Evolutionary conservation across 37 sponge, comb jelly and placozoan genomes (phyloP).

Genomic region (Beroe forskalii): DNA sequence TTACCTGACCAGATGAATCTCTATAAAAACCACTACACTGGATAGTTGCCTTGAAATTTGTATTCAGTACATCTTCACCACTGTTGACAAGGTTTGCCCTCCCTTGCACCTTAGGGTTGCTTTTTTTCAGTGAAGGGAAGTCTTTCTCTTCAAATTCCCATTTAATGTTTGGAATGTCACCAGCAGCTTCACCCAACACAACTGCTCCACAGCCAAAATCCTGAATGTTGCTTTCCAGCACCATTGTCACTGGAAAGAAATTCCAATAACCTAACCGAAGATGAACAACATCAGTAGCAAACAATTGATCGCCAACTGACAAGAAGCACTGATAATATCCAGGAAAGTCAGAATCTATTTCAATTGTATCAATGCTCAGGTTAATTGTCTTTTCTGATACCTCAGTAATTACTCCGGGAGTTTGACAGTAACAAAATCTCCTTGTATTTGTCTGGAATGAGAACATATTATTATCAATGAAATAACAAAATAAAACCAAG

Average conservation of each 20-base stretch:
- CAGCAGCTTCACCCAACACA: neutral
- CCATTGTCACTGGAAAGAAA: neutral
- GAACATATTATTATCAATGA: neutral
- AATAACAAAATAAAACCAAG: too few relatives aligned
- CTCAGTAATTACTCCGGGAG: neutral
- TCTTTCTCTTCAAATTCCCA: neutral
- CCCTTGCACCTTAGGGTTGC: neutral
- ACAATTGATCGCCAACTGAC: neutral
- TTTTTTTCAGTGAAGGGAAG: neutral
- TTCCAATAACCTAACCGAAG: neutral
- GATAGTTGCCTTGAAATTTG: neutral
- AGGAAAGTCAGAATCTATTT: neutral
- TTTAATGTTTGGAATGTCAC: neutral
- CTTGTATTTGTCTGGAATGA: neutral
- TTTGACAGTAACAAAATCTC: neutral
- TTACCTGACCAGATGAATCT: neutral
- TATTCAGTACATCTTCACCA: neutral
- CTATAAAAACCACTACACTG: neutral
- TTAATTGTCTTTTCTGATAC: neutral
- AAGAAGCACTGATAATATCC: neutral
- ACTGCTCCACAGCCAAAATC: neutral
- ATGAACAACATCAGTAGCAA: neutral
- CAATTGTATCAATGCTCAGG: neutral
- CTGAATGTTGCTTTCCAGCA: neutral
- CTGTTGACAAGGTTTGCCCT: neutral